A percentile compares a stretch with the other conserved stretches of the same genome.
These are phyloP conservation scores for Pachyuromys duprasi DNA, from an alignment of 2,797 vertebrate genomes.

Conservation along the genomic window DNA sequence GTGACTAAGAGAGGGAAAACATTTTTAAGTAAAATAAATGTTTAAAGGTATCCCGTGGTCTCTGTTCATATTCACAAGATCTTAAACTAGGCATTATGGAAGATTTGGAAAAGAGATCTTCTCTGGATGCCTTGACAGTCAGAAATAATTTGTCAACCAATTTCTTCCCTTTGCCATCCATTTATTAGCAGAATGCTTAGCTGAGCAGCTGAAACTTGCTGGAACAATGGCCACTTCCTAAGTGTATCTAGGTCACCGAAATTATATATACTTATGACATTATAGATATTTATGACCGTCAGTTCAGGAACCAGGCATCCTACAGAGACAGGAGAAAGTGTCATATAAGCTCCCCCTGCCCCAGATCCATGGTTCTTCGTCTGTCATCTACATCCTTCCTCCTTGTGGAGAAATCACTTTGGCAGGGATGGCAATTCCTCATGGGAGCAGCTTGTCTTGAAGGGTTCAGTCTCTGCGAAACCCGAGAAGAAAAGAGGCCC, in stretches of 20 bases:
- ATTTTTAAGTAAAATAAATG: background rate
- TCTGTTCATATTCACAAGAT: background rate
- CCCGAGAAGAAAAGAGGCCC: background rate
- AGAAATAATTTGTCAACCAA: background rate
- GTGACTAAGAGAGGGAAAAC: background rate
- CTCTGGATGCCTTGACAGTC: background rate
- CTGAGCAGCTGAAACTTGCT: constrained; percentile 4
- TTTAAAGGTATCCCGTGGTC: background rate
- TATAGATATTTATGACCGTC: background rate
- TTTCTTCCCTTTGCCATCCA: background rate
- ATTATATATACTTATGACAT: background rate
- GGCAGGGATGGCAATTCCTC: background rate
- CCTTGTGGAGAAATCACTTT: background rate
- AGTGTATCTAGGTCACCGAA: background rate
- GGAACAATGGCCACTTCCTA: background rate
- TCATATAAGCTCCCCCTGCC: background rate
- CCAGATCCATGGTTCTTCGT: background rate
- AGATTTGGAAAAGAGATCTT: background rate
- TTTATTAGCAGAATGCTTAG: background rate
- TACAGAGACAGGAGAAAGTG: background rate
- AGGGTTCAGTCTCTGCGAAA: constrained; percentile 29
- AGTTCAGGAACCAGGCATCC: background rate
- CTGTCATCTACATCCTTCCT: background rate
- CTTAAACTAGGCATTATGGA: background rate
- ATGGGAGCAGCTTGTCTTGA: constrained; percentile 43